Base-by-base conservation (phyloP, 2,113 vertebrate species). In the Amphiprion percula region DNA sequence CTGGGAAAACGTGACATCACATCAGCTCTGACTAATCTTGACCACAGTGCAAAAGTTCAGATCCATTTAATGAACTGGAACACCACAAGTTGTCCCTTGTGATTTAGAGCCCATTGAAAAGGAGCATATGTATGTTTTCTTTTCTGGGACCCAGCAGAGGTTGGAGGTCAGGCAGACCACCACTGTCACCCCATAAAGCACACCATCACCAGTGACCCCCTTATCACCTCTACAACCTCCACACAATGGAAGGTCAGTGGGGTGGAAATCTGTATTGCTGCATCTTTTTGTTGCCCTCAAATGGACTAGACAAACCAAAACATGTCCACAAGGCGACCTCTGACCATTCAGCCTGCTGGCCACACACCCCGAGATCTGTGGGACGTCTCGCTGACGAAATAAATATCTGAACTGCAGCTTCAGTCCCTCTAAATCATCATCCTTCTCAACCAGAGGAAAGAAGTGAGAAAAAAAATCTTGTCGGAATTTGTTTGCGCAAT, bases 71-170 rank as follows among this genome's bases (percentile, higher is more conserved):
- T 88, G 89, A 88, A 88, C 53, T 82, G 74, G 65, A 81, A 88
- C 83, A 44, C 10, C 83, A 54, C 56, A 24, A 63, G 62, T 68
- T 26, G 78, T 87, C 83, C 71, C 58, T 55, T 2, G 24, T 88
- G 86, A 82, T 70, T 79, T 74, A 69, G 39, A 73, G 33, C 50
- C 82, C 73, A 83, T 89, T 91, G 68, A 88, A 69, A 71, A 66
- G 14, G 44, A 78, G 46, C 89, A 86, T 77, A 61, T 90, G 90
- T 91, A 90, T 90, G 90, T 89, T 90, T 89, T 84, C 83, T 28
- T 49, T 26, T 56, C 60, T 77, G 72, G 60, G 87, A 86, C 64
- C 70, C 41, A 80, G 54, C 83, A 24, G 68, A 69, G 86, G 87
- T 87, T 76, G 68, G 50, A 75, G 87, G 90, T 87, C 70, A 9